These are phyloP conservation scores for Salpingus planirostris DNA, from an alignment of 2,888 invertebrate species.

Conservation along the genomic window DNA sequence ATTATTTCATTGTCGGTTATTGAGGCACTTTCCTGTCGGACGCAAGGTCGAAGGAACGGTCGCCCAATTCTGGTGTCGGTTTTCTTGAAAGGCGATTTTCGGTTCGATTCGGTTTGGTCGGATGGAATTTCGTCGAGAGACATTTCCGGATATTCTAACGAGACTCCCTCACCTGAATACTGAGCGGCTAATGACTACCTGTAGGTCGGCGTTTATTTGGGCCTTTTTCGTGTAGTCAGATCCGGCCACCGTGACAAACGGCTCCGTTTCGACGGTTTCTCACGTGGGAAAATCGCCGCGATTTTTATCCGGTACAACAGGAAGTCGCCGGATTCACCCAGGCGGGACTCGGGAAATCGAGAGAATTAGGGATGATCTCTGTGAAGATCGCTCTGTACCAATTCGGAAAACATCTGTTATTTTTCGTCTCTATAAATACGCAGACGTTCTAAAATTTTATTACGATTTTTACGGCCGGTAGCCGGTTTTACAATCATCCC, in stretches of 20 bases:
- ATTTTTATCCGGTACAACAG: slow-evolving; percentile 3
- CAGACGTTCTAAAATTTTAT: slow-evolving; percentile 19
- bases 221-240: too few species aligned
- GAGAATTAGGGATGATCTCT: too few species aligned
- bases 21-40: slow-evolving; percentile 24
- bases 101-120: slow-evolving; percentile 1
- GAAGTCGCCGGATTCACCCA: slow-evolving; percentile 8
- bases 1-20: slow-evolving; percentile 16
- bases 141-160: slow-evolving; percentile 25
- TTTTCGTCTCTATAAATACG: slow-evolving; percentile 14
- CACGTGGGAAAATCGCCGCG: not conserved
- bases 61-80: slow-evolving; percentile 17
- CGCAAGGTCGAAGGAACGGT: slow-evolving; percentile 25
- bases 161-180: slow-evolving; percentile 24
- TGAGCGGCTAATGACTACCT: slow-evolving; percentile 25
- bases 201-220: slow-evolving; percentile 19
- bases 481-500: slow-evolving; percentile 21
- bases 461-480: slow-evolving; percentile 20
- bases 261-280: slow-evolving; percentile 12
- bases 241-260: slow-evolving; percentile 21
- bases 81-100: slow-evolving; percentile 1
- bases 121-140: slow-evolving; percentile 17
- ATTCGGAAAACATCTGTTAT: slow-evolving; percentile 18
- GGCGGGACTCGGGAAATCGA: too few species aligned
- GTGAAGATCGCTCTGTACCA: too few species aligned